These are phyloP conservation scores for Drosophila paranaensis DNA, from an alignment of 2,888 invertebrate genomes.

Conservation along the genomic window DNA sequence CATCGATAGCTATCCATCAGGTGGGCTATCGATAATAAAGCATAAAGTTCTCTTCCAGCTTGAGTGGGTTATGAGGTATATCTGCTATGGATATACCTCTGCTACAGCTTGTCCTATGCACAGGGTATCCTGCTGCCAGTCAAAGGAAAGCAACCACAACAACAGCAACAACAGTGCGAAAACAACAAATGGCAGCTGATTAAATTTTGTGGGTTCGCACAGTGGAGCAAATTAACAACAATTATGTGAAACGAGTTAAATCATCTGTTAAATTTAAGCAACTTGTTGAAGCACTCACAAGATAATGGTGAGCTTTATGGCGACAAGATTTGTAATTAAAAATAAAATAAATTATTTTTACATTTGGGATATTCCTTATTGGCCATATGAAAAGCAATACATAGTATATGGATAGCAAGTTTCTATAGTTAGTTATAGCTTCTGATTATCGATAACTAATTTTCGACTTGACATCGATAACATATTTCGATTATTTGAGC, in stretches of 20 bases:
- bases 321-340: too few relatives aligned
- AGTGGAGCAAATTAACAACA: constrained; percentile 6
- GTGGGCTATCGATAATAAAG: not conserved
- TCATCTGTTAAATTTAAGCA: not conserved
- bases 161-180: constrained; percentile 16
- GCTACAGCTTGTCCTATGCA: too few relatives aligned
- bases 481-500: too few relatives aligned
- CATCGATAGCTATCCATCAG: not conserved
- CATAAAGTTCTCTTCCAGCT: not conserved
- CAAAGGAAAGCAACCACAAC: constrained; percentile 15
- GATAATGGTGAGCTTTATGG: not conserved
- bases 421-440: too few relatives aligned
- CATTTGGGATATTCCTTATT: not conserved
- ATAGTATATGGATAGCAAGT: too few relatives aligned
- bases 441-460: too few relatives aligned
- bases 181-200: constrained; percentile 64
- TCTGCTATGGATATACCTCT: too few relatives aligned
- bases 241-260: not conserved
- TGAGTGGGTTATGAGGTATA: too few relatives aligned
- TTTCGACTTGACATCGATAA: too few relatives aligned
- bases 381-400: too few relatives aligned
- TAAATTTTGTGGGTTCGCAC: constrained; percentile 25
- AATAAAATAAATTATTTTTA: too few relatives aligned
- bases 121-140: constrained; percentile 20
- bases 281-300: not conserved